These are phyloP conservation scores for Julus scanicus DNA, from an alignment of 2,888 invertebrate species.

Conservation along the genomic window DNA sequence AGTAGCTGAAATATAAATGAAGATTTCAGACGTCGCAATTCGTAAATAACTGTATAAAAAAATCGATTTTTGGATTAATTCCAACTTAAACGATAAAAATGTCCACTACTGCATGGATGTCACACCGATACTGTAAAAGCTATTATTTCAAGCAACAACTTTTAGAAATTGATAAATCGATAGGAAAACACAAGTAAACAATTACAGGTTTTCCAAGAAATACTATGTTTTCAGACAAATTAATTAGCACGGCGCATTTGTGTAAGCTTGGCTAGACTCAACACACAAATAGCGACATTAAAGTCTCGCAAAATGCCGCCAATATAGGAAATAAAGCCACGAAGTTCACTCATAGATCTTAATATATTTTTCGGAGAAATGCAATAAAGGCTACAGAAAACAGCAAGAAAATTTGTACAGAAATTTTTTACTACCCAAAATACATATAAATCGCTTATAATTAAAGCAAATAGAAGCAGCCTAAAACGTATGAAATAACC, in stretches of 20 bases:
- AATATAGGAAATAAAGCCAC: neutral
- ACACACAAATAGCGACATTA: neutral
- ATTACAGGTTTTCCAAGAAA: neutral
- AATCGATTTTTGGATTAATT: neutral
- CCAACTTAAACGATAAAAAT: neutral
- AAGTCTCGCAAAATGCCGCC: neutral
- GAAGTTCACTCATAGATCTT: neutral
- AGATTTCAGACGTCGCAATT: too few relatives aligned
- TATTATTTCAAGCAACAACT: neutral
- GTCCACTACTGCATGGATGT: neutral
- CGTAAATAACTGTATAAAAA: neutral
- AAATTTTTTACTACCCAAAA: neutral
- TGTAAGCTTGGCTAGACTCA: neutral
- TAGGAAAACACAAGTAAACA: neutral
- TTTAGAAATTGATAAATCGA: neutral
- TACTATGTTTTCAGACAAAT: constrained; percentile 23
- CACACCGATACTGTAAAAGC: neutral
- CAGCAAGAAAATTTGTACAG: neutral
- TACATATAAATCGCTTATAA: too few relatives aligned
- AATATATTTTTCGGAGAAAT: neutral
- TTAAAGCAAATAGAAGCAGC: too few relatives aligned
- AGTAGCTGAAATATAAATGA: neutral
- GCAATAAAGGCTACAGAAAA: neutral
- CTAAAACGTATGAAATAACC: too few relatives aligned
- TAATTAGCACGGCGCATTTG: constrained; percentile 1